Evolutionary conservation across 2,797 vertebrate genomes (phyloP), one percentile per base, ranked within the genome.

Genomic region (Euthynnus affinis): DNA sequence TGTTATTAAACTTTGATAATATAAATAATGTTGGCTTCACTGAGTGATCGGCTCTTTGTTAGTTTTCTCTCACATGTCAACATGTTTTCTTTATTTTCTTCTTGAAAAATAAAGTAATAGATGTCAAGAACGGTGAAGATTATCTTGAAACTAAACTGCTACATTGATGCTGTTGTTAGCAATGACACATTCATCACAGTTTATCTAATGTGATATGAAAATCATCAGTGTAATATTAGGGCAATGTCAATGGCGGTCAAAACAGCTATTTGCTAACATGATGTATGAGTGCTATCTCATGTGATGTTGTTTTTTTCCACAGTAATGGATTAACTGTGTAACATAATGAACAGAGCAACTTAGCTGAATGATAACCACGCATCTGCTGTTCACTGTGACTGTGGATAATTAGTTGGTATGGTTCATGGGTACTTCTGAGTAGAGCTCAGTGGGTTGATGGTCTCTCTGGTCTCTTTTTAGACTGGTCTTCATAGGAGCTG

Each of bases 321-420:
- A 32, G 9, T 53, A 23, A 55, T 59, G 52, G 18, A 58, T 44
- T 63, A n/a, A 32, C 37, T 25, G 40, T 9, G 32, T 81, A 52
- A 27, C 68, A 52, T 76, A 13, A 79, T 65, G 73, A 71, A 71
- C 74, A 29, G 40, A 76, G 49, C 10, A n/a, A 60, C 65, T 60
- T 57, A 34, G 52, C 55, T 69, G 40, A 60, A 73, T 37, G 64
- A 42, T 65, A 7, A 17, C 5, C 22, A 12, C 25, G 57, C 56
- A 29, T 40, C 20, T 63, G 37, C 13, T 70, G 52, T 42, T 60
- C 18, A 18, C 17, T 18, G 17, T 37, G 32, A 67, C 67, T 56
- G 65, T 46, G 66, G 55, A 6, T 75, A 62, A 76, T 72, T 49
- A 75, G 58, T 9, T 23, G 68, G 2, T 58, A 3, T 9, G 74